Base-by-base conservation (phyloP, 2,797 vertebrate species). In the Propithecus deckenii region DNA sequence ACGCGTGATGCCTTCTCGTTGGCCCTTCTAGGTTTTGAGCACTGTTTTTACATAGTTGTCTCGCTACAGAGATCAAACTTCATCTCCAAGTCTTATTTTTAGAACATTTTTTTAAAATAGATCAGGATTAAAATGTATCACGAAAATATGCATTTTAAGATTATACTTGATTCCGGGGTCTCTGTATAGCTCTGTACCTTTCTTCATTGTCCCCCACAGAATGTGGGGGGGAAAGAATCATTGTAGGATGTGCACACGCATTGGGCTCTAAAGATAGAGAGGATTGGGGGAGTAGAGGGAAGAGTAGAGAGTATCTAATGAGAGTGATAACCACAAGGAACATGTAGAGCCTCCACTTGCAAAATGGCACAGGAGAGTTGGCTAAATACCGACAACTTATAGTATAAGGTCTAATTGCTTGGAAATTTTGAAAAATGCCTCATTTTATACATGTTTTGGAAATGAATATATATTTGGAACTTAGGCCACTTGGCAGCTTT, bases 381-480 rank as follows among this genome's bases (percentile, higher is more conserved):
- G 25, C 43, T 74, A 75, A 57, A 38, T n/a, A 52, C 32, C 91
- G 72, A 75, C 79, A 63, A 79, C 75, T 59, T 59, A 71, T 4
- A 48, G 25, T 65, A n/a, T 41, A 78, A 87, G 61, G 23, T 52
- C 48, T 78, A 11, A 80, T 85, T 96, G 71, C 91, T 85, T 97
- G 63, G 55, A 91, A 87, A 67, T 71, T 80, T 81, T n/a, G 32
- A 13, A 30, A 91, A 81, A 76, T 71, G 55, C 30, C 83, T 93
- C 50, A 86, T 87, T 96, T 92, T 90, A n/a, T 92, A 65, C 46
- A 46, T 79, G 4, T 65, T 87, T 95, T 87, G 72, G 74, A 78
- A 91, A 71, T 89, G 78, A 92, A 63, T 50, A 38, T 46, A 11
- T 80, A 32, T 76, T 88, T 95, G 81, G 67, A 94, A 72, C 25